Conservation (phyloP, 92 coral and sea anemone species). For the Nematostella vectensis region DNA sequence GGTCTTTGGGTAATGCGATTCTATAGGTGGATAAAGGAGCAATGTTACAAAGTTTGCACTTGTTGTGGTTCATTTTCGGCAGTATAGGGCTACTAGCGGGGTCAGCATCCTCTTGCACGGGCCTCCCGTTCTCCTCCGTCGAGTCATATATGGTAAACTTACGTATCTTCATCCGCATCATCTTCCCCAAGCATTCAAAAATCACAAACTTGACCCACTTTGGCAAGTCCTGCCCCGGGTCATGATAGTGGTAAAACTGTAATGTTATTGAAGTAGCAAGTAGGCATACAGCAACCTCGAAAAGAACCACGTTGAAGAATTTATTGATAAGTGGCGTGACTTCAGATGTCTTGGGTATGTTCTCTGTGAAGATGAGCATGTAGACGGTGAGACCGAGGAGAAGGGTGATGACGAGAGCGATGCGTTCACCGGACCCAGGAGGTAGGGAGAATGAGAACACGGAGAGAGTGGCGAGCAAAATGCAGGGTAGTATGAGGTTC, state of each 20-base stretch:
- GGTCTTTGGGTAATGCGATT: slow-evolving; percentile 11
- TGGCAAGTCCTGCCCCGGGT: slow-evolving; percentile 48
- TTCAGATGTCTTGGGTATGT: slow-evolving; percentile 75
- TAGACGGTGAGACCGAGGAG: slow-evolving; percentile 85
- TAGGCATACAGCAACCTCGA: slow-evolving; percentile 65
- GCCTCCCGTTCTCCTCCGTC: background rate
- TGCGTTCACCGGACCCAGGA: slow-evolving; percentile 86
- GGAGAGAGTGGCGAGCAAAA: slow-evolving; percentile 60
- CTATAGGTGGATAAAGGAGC: slow-evolving; percentile 14
- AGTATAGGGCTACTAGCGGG: background rate
- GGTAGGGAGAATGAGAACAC: slow-evolving; percentile 78
- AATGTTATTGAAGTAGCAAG: slow-evolving; percentile 76
- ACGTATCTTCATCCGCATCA: slow-evolving; percentile 27
- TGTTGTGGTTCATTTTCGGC: slow-evolving; percentile 3
- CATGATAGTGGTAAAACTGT: slow-evolving; percentile 69
- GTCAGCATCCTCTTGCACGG: background rate
- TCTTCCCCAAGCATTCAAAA: slow-evolving; percentile 43
- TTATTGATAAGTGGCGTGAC: slow-evolving; percentile 76
- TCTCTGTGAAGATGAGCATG: slow-evolving; percentile 93
- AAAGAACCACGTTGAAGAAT: slow-evolving; percentile 68
- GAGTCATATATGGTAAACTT: background rate
- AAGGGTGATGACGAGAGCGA: slow-evolving; percentile 79
- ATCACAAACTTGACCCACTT: slow-evolving; percentile 40
- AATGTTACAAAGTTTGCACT: slow-evolving; percentile 24
- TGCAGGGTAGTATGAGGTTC: slow-evolving; percentile 86